Evolutionary conservation across 2,888 invertebrate species (phyloP).

Genomic region (Chaetoderma sp.): DNA sequence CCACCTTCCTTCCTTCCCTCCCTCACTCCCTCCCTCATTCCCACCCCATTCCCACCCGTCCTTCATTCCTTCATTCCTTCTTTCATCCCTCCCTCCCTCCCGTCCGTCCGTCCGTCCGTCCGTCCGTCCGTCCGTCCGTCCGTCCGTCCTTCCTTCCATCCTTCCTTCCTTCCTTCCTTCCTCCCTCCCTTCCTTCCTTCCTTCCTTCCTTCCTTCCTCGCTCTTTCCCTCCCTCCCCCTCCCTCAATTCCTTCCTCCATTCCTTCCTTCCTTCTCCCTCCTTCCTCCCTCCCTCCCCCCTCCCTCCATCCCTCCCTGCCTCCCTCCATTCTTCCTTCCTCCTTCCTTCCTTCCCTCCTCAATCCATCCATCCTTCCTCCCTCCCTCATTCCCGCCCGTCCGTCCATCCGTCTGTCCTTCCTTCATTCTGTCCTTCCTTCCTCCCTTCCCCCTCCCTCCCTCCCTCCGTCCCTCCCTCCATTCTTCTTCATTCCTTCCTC

Average conservation of each 20-base stretch:
- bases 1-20: too few species aligned
- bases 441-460: constrained; percentile 6
- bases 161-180: background rate
- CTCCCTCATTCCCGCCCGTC: too few species aligned
- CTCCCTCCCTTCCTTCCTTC: background rate
- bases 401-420: too few species aligned
- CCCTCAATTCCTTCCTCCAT: too few species aligned
- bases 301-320: too few species aligned
- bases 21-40: too few species aligned
- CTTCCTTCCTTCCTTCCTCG: background rate
- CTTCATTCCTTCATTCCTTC: background rate
- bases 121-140: background rate
- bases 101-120: background rate
- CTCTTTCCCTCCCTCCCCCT: too few species aligned
- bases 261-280: background rate
- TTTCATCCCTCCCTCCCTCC: too few species aligned
- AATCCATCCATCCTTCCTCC: too few species aligned
- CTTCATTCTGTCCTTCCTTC: background rate
- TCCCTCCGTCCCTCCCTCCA: background rate
- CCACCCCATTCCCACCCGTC: too few species aligned
- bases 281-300: background rate
- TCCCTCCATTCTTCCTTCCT: too few species aligned
- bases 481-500: too few species aligned
- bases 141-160: background rate
- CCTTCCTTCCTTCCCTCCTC: background rate